Base-by-base conservation (phyloP, 2,113 vertebrate genomes). In the Seriola aureovittata region DNA sequence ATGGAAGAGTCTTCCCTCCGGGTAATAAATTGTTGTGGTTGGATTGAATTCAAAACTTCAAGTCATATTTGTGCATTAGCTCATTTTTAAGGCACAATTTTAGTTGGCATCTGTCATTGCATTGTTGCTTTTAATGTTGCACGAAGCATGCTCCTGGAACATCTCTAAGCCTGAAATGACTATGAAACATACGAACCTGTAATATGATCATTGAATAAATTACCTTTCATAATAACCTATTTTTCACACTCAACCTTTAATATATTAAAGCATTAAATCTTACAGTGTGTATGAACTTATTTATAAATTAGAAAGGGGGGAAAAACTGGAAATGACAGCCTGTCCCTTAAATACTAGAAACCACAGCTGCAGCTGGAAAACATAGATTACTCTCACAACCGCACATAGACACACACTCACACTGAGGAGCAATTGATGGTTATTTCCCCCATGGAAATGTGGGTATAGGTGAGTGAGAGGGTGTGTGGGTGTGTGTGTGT, bases 351-450 rank as follows among this genome's bases (percentile, higher is more conserved):
- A 84, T 65, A 38, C 23, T 46, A 2, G 55, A 58, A 66, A 85
- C 78, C 71, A 78, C 81, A 91, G 86, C 83, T 88, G 87, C 81
- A 71, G 67, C 82, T 75, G 87, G 80, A 84, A 82, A 54, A 65
- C 72, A 63, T 63, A 71, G 64, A 75, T 82, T 79, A 57, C 59
- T 74, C 69, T 23, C 58, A 16, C 72, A 38, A 25, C 38, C 65
- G 11, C 77, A 81, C 57, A 63, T 14, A 72, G 54, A 50, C 82
- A 78, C 52, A 78, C 78, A 54, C 7, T 60, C 69, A 69, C 71
- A 90, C 88, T 85, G 81, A 90, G 85, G 86, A 83, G 75, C 81
- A 78, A 90, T 92, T 90, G 88, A 92, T 85, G 76, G 78, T 71
- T 77, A 79, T 89, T 85, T 80, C 71, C 84, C 85, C 80, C 3